A percentile compares a stretch with the other conserved stretches of the same genome.
These are phyloP conservation scores for Congeria kusceri DNA, from an alignment of 2,888 invertebrate species.

Conservation along the genomic window DNA sequence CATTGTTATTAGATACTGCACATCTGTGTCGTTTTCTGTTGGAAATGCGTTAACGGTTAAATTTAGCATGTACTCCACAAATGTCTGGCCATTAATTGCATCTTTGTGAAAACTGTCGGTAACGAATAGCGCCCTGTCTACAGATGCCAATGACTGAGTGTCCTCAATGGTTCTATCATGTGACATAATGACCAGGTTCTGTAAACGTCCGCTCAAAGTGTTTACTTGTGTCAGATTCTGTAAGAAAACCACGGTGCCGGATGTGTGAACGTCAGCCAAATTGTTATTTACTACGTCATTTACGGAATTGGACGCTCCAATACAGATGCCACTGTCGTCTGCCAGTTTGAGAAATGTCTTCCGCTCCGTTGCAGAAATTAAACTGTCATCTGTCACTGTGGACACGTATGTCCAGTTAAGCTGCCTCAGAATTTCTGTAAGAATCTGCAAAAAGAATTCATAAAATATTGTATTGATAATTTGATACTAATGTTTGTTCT, in stretches of 20 bases:
- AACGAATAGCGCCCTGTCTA: background rate
- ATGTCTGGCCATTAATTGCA: background rate
- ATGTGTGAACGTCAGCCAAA: background rate
- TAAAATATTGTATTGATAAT: too few species aligned
- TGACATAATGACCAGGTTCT: conserved; percentile 33
- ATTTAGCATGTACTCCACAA: background rate
- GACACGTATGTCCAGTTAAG: conserved; percentile 64
- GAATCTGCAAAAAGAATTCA: conserved; percentile 49
- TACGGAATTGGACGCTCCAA: conserved; percentile 28
- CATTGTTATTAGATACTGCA: conserved; percentile 27
- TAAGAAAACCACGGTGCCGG: background rate
- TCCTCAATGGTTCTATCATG: conserved; percentile 21
- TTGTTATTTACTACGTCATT: background rate
- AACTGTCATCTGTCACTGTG: conserved; percentile 37
- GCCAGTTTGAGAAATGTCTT: conserved; percentile 23
- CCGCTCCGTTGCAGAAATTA: conserved; percentile 42
- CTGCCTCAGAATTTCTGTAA: conserved; percentile 34
- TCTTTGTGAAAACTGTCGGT: background rate
- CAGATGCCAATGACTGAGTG: background rate
- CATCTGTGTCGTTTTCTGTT: background rate
- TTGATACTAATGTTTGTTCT: too few species aligned
- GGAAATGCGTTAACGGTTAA: background rate
- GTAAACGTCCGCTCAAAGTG: background rate
- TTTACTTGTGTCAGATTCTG: conserved; percentile 8
- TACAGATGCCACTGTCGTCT: conserved; percentile 34